Evolutionary conservation across 2,888 invertebrate genomes (phyloP).

Genomic region (Callinectes sapidus): DNA sequence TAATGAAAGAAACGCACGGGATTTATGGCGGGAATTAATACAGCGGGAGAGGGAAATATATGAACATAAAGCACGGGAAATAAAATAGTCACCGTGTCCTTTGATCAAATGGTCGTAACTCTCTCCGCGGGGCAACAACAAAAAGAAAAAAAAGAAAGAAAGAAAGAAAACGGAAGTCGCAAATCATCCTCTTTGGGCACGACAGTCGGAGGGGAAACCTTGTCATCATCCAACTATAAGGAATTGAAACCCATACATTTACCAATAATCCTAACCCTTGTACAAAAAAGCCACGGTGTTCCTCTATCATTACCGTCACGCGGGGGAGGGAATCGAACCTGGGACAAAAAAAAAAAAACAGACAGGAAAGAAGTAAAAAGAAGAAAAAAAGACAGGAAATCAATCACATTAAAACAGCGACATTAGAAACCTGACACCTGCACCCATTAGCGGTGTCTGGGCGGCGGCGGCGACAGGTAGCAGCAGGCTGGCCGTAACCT

Average conservation of each 20-base stretch:
- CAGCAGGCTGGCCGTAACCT: neutral
- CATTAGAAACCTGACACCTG: constrained; percentile 2
- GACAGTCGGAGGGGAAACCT: neutral
- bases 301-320: neutral
- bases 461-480: neutral
- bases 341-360: neutral
- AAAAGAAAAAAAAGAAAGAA: no score
- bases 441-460: neutral
- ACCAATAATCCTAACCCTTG: neutral
- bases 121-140: neutral
- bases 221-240: constrained; percentile 5
- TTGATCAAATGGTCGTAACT: neutral
- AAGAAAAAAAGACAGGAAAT: neutral
- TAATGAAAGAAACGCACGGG: neutral
- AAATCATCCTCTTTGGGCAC: neutral
- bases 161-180: neutral
- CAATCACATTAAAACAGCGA: neutral
- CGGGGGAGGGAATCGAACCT: neutral
- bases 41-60: neutral
- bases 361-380: neutral
- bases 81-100: neutral
- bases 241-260: constrained; percentile 25
- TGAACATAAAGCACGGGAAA: neutral
- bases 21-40: neutral
- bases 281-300: neutral